A percentile compares a stretch with the other conserved stretches of the same genome.
These are phyloP conservation scores for Scatophagus argus DNA, from an alignment of 2,113 vertebrate genomes.

Conservation along the genomic window DNA sequence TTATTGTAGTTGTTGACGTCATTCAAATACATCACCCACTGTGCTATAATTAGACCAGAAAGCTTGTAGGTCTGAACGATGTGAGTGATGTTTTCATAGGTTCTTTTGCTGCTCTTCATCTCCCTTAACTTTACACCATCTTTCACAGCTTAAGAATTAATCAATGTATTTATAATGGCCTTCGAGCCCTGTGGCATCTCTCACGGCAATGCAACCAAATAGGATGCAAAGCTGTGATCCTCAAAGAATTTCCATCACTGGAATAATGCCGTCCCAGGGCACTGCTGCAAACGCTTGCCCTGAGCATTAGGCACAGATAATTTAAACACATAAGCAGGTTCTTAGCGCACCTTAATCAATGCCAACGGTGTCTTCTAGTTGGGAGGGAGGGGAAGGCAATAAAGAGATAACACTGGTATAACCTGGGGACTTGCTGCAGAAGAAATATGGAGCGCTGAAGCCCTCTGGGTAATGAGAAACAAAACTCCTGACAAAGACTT, in stretches of 20 bases:
- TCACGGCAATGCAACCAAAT: slow-evolving; percentile 82
- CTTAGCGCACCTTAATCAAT: slow-evolving; percentile 86
- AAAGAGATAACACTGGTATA: slow-evolving; percentile 83
- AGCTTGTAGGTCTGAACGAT: slow-evolving; percentile 35
- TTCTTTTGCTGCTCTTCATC: slow-evolving; percentile 65
- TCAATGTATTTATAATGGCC: slow-evolving; percentile 84
- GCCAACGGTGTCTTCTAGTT: slow-evolving; percentile 81
- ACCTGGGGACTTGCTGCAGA: slow-evolving; percentile 83
- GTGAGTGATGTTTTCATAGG: slow-evolving; percentile 47
- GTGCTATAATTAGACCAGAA: slow-evolving; percentile 44
- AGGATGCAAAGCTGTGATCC: slow-evolving; percentile 86
- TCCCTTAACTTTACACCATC: slow-evolving; percentile 77
- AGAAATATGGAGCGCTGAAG: slow-evolving; percentile 78
- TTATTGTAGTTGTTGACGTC: slow-evolving; percentile 47
- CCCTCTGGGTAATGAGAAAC: slow-evolving; percentile 84
- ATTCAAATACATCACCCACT: slow-evolving; percentile 33
- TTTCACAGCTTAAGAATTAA: slow-evolving; percentile 82
- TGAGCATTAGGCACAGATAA: slow-evolving; percentile 83
- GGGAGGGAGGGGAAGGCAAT: slow-evolving; percentile 78
- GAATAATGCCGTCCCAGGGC: slow-evolving; percentile 84
- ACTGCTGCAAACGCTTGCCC: slow-evolving; percentile 81
- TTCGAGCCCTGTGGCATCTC: slow-evolving; percentile 79
- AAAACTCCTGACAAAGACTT: slow-evolving; percentile 86
- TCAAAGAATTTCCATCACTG: slow-evolving; percentile 85
- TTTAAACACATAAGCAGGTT: slow-evolving; percentile 89